Evolutionary conservation across 2,888 invertebrate species (phyloP), one percentile per base, ranked within the genome.

Genomic region (Troides aeacus): DNA sequence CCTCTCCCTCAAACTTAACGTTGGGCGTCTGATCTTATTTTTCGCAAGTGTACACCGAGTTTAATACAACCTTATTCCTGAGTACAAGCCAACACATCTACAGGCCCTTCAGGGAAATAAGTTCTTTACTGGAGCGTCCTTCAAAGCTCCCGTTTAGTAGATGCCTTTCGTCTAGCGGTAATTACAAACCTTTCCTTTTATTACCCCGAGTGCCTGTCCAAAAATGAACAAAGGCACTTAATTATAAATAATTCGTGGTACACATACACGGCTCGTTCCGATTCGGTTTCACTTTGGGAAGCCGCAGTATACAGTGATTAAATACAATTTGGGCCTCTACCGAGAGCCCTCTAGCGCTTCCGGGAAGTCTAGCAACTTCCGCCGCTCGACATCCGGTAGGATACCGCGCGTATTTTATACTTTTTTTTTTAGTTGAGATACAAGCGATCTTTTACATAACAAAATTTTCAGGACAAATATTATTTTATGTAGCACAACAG

Each of bases 361-460:
- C 92, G 90, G 90, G 88, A 88, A 88, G 89, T 87, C 88, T 84
- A 86, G 84, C 83, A 86, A 88, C 90, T 87, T 90, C 90, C 90
- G 88, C 83, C 83, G 78, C 83, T 81, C 84, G 77, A 81, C 86
- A 87, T 92, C 91, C 92, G 86, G 85, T 85, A 84, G 85, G 86
- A 87, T 86, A 84, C 88, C 83, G 84, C 79, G 79, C 81, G 82
- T 87, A 84, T 87, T 87, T 85, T 84, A 81, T 84, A 85, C 87
- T 36, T 62, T 69, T 81, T 88, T 12, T 53, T 7, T 83, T 85
- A 84, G 83, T 84, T 88, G 87, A 84, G 83, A 78, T 80, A 79
- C 86, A 84, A 79, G 72, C 75, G 73, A 82, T 81, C 85, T 85
- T n/a, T 87, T 84, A 90, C 88, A 87, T 84, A 85, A 82, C n/a